Conservation (phyloP, 2,888 invertebrate species). For the Gryllus longicercus region DNA sequence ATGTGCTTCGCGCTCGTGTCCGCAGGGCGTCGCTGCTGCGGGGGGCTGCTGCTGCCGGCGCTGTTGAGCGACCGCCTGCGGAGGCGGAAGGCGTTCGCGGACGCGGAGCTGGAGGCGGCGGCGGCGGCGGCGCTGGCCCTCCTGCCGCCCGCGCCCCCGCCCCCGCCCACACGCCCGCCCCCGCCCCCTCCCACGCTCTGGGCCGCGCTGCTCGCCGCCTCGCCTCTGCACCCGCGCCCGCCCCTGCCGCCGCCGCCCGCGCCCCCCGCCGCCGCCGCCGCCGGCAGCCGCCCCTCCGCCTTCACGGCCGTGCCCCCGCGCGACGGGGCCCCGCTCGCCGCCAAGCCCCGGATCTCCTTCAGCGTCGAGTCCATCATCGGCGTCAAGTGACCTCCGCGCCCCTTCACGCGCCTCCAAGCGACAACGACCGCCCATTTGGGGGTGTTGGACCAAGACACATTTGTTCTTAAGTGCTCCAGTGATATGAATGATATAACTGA, state of each 20-base stretch:
- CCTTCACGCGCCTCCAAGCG: too few relatives aligned
- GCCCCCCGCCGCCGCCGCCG: background rate
- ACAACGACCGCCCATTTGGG: too few relatives aligned
- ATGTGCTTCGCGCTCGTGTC: conserved; percentile 50
- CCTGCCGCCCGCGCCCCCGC: conserved; percentile 3
- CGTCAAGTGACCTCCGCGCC: conserved; percentile 47
- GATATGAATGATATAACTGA: too few relatives aligned
- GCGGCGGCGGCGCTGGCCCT: background rate
- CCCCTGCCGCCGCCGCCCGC: background rate
- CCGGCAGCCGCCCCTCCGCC: background rate
- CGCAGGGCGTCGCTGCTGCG: conserved; percentile 48
- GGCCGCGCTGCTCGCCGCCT: background rate
- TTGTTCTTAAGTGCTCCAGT: too few relatives aligned
- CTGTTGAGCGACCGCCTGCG: conserved; percentile 55
- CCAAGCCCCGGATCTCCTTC: conserved; percentile 52
- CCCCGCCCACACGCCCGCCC: conserved; percentile 31
- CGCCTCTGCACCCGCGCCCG: conserved; percentile 33
- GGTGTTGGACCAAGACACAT: too few relatives aligned
- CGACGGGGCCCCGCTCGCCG: background rate
- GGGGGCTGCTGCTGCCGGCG: conserved; percentile 30
- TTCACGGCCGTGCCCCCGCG: background rate
- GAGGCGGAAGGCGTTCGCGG: conserved; percentile 53
- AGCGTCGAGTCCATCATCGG: conserved; percentile 71
- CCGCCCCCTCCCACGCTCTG: background rate
- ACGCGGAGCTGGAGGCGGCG: conserved; percentile 49